Evolutionary conservation across 2,888 invertebrate genomes (phyloP), one percentile per base, ranked within the genome.

Genomic region (Leptopilina syphax): DNA sequence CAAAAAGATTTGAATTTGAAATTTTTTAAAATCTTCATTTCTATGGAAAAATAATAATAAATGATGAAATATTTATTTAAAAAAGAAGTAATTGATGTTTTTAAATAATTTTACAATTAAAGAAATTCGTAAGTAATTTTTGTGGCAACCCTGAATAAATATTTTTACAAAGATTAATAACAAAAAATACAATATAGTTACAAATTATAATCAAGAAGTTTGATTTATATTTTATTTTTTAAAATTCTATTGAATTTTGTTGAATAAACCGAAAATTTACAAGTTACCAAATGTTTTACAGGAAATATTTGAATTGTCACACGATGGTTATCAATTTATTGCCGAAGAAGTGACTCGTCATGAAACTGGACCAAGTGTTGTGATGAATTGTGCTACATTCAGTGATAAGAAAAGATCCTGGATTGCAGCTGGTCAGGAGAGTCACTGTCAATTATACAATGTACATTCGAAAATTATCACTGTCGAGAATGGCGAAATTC

Each of bases 291-390:
- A 66, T 67, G 8, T 57, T 27, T 92, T 94, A 79, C 90, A 98
- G 98, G 98, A 98, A 94, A 96, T 98, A 89, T 98, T 96, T 93
- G 98, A 98, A 92, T 92, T 98, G 77, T 96, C 96, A 79, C 96
- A 97, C 90, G 96, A 97, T 93, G 97, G 97, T 44, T 94, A 93
- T 54, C 95, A 95, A 85, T 97, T 97, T 90, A 94, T 96, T 79
- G 97, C 97, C 0, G 96, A 97, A 91, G 97, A 98, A 93, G 96
- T 98, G 80, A 95, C 96, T 89, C 94, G 97, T 78, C 96, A 97
- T 90, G 97, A 98, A 92, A 98, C 98, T 1, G 97, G 97, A 2
- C 95, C 95, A 0, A 96, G 95, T 89, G 97, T 97, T 76, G 97
- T 98, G 0, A 98, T 98, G 98, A 98, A 98, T 89, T 96, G 97